Evolutionary conservation across 2,797 vertebrate genomes (phyloP), one percentile per base, ranked within the genome.

Genomic region (Dicrostonyx torquatus): DNA sequence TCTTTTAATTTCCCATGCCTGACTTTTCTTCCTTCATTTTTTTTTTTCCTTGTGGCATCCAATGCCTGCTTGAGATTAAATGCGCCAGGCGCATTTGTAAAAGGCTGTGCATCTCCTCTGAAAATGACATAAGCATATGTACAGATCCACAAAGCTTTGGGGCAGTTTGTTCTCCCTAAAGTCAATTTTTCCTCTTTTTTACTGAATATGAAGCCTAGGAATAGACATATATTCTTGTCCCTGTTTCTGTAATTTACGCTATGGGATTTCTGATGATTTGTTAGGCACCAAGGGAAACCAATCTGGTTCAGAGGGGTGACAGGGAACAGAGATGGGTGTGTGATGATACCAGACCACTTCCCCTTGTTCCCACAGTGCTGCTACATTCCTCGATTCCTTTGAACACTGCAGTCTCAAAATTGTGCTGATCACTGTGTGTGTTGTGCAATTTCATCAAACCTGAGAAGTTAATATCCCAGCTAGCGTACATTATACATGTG

Each of bases 371-470:
- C 94, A 96, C 97, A 95, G 97, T 96, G 96, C 96, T 97, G 97
- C 97, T 97, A 96, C 96, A 97, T 97, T 97, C 92, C 95, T 98
- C 95, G 98, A 98, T 98, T 97, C 92, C 96, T 98, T 94, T 98
- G 98, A 98, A 98, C 97, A 98, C 90, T 97, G 95, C 98, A 98
- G 94, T 88, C 90, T 98, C 92, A 94, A 92, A 97, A 98, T 97
- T 83, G 97, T 97, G 95, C 96, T 97, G 95, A 97, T 97, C 96
- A 91, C 93, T 90, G 92, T 97, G 97, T 96, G 96, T 98, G 98
- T 98, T 96, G 98, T 90, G 96, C 11, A 80, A 95, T 96, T 97
- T 97, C 95, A 95, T 95, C 97, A 97, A 95, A 96, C 86, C 96
- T 10, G 79, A 97, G 95, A 98, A 98, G 97, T 97, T 95, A 97